These are phyloP conservation scores for Macrotrachela quadricornifera DNA, from an alignment of 1,140 invertebrate genomes.

Conservation along the genomic window DNA sequence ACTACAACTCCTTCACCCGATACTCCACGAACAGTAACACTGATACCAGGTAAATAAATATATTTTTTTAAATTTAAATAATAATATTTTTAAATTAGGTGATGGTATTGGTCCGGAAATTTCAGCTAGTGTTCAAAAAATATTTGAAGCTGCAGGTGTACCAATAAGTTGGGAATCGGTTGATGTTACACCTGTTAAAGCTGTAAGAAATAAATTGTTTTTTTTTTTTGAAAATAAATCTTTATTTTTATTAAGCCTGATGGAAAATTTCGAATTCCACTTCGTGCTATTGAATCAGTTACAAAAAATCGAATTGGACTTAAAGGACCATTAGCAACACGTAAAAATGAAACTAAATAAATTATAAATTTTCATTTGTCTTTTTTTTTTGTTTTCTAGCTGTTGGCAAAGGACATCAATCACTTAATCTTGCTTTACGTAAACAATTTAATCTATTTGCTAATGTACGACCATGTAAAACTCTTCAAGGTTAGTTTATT, in stretches of 20 bases:
- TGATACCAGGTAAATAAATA: too few species aligned
- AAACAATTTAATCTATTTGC: conserved; percentile 98
- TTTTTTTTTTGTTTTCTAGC: too few species aligned
- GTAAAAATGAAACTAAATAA: too few species aligned
- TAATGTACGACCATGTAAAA: conserved; percentile 90
- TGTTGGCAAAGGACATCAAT: conserved; percentile 93
- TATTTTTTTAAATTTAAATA: too few species aligned
- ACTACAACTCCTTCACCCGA: too few species aligned
- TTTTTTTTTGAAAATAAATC: too few species aligned
- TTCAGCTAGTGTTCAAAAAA: conserved; percentile 93
- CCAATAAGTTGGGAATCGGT: conserved; percentile 96
- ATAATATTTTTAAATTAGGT: conserved; percentile 31
- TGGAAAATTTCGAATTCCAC: conserved; percentile 89
- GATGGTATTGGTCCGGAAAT: conserved; percentile 99
- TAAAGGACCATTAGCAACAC: conserved; percentile 48
- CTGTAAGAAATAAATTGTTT: conserved; percentile 22
- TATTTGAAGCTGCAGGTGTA: conserved; percentile 75
- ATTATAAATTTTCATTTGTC: too few species aligned
- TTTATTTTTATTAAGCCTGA: conserved; percentile 31
- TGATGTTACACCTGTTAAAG: conserved; percentile 90
- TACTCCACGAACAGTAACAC: too few species aligned
- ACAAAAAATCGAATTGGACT: conserved; percentile 88
- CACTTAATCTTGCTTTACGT: conserved; percentile 81
- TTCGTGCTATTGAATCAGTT: conserved; percentile 86
- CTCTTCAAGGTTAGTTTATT: conserved; percentile 47